phyloP scores from a whole-genome alignment of 30 jellyfish, hydroid and myxozoan genomes.

The Hydractinia echinata region DNA sequence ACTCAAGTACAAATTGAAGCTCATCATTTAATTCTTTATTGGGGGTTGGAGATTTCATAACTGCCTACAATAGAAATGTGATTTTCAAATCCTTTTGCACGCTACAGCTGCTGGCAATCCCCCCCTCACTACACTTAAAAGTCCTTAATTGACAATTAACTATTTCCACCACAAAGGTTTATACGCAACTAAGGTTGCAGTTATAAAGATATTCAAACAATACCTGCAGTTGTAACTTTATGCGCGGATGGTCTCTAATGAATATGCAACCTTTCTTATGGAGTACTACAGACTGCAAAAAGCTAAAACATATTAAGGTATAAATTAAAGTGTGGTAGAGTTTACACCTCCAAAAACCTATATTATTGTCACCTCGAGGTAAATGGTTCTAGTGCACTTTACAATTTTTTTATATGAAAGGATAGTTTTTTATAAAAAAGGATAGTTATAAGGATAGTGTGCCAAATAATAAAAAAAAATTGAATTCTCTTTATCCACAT shows the following conservation, averaged over 20 bases:
- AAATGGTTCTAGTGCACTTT: too few relatives aligned
- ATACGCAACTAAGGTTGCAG: background rate
- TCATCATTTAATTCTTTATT: slow-evolving; percentile 33
- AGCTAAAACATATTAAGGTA: slow-evolving; percentile 34
- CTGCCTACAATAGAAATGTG: background rate
- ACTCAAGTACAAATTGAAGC: slow-evolving; percentile 42
- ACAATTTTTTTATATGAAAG: too few relatives aligned
- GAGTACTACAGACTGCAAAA: slow-evolving; percentile 53
- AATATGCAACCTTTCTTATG: slow-evolving; percentile 72
- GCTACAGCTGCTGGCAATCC: background rate
- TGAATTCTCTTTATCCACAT: too few relatives aligned
- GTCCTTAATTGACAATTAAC: background rate
- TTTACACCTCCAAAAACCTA: too few relatives aligned
- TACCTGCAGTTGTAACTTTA: slow-evolving; percentile 49
- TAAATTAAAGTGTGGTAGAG: too few relatives aligned
- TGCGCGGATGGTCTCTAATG: slow-evolving; percentile 58
- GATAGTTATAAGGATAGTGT: too few relatives aligned
- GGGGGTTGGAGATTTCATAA: background rate
- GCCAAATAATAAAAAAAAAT: too few relatives aligned
- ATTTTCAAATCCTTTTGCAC: background rate
- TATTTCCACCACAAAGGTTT: background rate
- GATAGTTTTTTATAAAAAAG: too few relatives aligned
- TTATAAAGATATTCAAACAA: background rate
- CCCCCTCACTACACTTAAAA: background rate
- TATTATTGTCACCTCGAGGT: too few relatives aligned